Conservation (phyloP, 2,797 vertebrate genomes). For the Orientallactaga sibirica region DNA sequence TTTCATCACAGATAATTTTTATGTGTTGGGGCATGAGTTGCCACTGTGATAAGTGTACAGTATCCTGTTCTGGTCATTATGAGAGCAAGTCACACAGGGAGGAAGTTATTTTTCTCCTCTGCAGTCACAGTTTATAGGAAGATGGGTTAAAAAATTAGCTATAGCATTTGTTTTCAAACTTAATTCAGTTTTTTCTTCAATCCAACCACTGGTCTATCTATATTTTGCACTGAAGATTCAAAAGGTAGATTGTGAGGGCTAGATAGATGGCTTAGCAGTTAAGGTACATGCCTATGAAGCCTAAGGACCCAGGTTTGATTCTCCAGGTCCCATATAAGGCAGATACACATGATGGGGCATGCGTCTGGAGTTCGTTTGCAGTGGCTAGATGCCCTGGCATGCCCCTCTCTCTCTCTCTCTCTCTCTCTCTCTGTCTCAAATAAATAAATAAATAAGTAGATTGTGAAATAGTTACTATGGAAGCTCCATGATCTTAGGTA, state of each 20-base stretch:
- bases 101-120: neutral
- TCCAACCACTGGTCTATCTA: neutral
- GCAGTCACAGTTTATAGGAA: neutral
- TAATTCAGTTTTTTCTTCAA: constrained; percentile 45
- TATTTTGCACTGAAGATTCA: constrained; percentile 3
- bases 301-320: too few relatives aligned
- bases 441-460: neutral
- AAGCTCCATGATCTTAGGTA: neutral
- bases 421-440: too few relatives aligned
- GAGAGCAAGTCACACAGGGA: neutral
- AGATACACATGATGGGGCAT: too few relatives aligned
- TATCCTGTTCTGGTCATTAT: neutral
- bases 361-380: too few relatives aligned
- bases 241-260: constrained; percentile 30
- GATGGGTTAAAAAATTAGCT: neutral
- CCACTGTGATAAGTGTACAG: neutral
- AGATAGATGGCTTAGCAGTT: too few relatives aligned
- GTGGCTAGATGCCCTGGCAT: too few relatives aligned
- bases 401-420: too few relatives aligned
- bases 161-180: neutral
- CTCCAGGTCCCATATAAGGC: too few relatives aligned
- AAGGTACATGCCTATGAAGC: too few relatives aligned
- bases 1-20: neutral
- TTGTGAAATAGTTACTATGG: constrained; percentile 51
- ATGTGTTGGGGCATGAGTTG: neutral